Evolutionary conservation across 2,113 vertebrate genomes (phyloP), one percentile per base, ranked within the genome.

Genomic region (Malurus alboscapulatus): DNA sequence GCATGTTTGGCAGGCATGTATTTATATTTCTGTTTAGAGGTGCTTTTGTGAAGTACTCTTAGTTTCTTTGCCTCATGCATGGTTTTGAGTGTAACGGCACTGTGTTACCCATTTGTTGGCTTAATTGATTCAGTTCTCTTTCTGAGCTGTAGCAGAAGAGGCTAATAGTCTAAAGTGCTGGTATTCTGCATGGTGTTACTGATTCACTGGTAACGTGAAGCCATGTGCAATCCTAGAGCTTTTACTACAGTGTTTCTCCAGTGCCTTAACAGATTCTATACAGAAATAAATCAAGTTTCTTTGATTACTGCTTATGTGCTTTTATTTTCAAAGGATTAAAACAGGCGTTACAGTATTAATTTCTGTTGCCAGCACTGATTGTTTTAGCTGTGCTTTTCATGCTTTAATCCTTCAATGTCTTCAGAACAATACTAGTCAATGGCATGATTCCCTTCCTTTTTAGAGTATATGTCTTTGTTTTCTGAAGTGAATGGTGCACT

Each of bases 271-370:
- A 77, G 38, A 57, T 50, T 32, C 36, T 74, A 7, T n/a, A 36
- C 12, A 26, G 44, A 72, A 73, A 17, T 36, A 75, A 65, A 55
- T 4, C 19, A 54, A n/a, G 12, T 34, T 68, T 16, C 19, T 72
- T 73, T 88, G 27, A 32, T 68, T 69, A 18, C 22, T 59, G 27
- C 7, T 45, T 58, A 32, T 2, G 2, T 48, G 16, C 21, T 83
- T 88, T 80, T 54, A 9, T 75, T 91, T 89, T 85, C 47, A 83
- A 79, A 80, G 8, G 10, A 20, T 73, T 79, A 72, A 48, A 84
- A 42, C 29, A 72, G 13, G 6, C n/a, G 12, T 65, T 85, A 55
- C 1, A 14, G 9, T 58, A 50, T 69, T 72, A n/a, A 34, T 68
- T 95, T 76, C 30, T 68, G 6, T 82, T 77, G 55, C 12, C 36